Conservation (phyloP, 1,140 invertebrate species). For the Meteorus sp. region DNA sequence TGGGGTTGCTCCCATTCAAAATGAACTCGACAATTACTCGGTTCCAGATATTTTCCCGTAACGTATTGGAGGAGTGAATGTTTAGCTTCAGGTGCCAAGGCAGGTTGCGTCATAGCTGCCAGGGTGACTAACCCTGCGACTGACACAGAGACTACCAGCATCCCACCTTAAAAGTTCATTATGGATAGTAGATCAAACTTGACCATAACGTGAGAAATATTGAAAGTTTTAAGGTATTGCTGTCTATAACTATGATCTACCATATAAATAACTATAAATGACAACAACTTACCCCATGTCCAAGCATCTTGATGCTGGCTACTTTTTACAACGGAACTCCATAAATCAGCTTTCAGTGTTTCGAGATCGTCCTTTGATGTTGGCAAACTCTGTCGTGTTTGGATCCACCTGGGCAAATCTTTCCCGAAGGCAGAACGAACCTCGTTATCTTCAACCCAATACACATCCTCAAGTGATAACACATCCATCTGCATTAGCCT, state of each 20-base stretch:
- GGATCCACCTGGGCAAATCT: constrained; percentile 77
- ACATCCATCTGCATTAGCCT: constrained; percentile 80
- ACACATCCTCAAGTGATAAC: constrained; percentile 81
- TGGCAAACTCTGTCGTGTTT: constrained; percentile 75
- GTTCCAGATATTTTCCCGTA: constrained; percentile 86
- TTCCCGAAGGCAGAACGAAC: constrained; percentile 74
- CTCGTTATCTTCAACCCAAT: constrained; percentile 81
- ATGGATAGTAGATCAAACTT: no score
- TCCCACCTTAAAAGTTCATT: constrained; percentile 66
- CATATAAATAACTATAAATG: not conserved
- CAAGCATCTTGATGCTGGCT: constrained; percentile 85
- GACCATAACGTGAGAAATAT: no score
- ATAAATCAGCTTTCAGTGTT: constrained; percentile 77
- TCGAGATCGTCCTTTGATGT: constrained; percentile 77
- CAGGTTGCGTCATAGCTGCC: constrained; percentile 84
- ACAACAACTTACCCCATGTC: constrained; percentile 80
- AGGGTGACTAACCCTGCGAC: constrained; percentile 83
- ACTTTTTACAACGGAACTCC: constrained; percentile 83
- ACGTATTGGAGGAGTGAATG: constrained; percentile 88
- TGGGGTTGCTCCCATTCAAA: constrained; percentile 88
- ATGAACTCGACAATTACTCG: constrained; percentile 81
- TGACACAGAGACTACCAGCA: constrained; percentile 83
- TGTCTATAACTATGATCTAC: not conserved
- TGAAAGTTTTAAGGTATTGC: no score
- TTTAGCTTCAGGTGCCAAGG: constrained; percentile 81